A percentile compares a stretch with the other conserved stretches of the same genome.
Conservation (phyloP, 2,888 invertebrate species). For the Charanyca ferruginea region DNA sequence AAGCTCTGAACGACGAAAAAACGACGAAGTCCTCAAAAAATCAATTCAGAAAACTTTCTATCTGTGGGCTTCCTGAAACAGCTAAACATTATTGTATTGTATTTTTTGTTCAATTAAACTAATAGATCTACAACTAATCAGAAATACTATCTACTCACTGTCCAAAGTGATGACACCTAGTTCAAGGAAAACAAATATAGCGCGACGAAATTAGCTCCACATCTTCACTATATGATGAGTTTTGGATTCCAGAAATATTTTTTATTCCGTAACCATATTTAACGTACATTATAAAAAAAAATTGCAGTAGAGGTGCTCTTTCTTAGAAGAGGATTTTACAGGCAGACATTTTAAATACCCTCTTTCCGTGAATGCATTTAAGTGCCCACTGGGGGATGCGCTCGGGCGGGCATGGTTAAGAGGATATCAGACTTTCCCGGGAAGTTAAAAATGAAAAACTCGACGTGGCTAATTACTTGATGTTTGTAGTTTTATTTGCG, state of each 20-base stretch:
- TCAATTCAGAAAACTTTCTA: too few relatives aligned
- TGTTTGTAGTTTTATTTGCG: slow-evolving; percentile 40
- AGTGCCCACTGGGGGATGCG: slow-evolving; percentile 66
- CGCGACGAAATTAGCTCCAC: not conserved
- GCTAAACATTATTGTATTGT: too few relatives aligned
- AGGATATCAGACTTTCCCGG: slow-evolving; percentile 61
- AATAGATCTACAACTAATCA: too few relatives aligned
- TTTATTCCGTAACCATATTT: slow-evolving; percentile 10
- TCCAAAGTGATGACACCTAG: not conserved
- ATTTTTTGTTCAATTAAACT: too few relatives aligned
- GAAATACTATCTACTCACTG: too few relatives aligned
- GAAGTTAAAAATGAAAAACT: slow-evolving; percentile 62
- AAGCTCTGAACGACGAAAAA: not conserved
- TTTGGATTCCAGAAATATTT: slow-evolving; percentile 1
- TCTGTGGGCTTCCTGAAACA: too few relatives aligned
- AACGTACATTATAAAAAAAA: slow-evolving; percentile 30
- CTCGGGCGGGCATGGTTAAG: slow-evolving; percentile 62
- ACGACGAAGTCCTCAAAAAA: too few relatives aligned
- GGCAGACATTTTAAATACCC: slow-evolving; percentile 72
- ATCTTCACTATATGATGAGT: not conserved
- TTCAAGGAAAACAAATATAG: not conserved
- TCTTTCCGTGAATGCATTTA: slow-evolving; percentile 70
- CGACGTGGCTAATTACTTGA: slow-evolving; percentile 60
- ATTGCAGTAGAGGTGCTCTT: slow-evolving; percentile 33
- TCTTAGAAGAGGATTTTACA: slow-evolving; percentile 57